A percentile compares a stretch with the other conserved stretches of the same genome.
phyloP scores from a whole-genome alignment of 2,113 vertebrate genomes.

The Neoarius graeffei region DNA sequence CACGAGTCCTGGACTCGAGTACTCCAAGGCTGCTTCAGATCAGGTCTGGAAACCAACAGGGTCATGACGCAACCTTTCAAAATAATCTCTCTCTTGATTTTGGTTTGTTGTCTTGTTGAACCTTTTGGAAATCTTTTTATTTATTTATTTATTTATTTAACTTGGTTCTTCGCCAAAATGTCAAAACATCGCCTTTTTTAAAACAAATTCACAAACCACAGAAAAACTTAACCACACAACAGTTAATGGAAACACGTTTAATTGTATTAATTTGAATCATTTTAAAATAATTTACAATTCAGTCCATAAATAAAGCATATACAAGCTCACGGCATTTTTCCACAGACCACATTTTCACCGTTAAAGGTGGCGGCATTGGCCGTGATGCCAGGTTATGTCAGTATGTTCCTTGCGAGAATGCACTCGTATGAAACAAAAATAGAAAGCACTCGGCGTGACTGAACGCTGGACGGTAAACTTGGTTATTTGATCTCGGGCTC shows the following conservation, averaged over 20 bases:
- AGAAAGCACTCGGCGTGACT: conserved; percentile 4
- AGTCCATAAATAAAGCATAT: not conserved
- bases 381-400: not conserved
- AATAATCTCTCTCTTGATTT: not conserved
- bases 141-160: not conserved
- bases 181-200: too few relatives aligned
- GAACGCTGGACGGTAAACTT: conserved; percentile 2
- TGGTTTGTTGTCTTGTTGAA: not conserved
- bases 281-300: not conserved
- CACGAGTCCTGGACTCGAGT: too few relatives aligned
- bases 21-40: not conserved
- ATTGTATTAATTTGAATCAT: not conserved
- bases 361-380: not conserved
- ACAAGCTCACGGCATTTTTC: not conserved
- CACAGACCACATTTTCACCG: not conserved
- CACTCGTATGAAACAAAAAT: conserved; percentile 12
- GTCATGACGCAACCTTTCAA: not conserved
- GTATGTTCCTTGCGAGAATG: not conserved
- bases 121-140: not conserved
- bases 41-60: not conserved
- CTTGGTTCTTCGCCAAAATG: not conserved
- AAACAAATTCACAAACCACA: not conserved
- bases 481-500: not conserved
- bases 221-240: not conserved
- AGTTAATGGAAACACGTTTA: not conserved